Conservation (phyloP, 2,888 invertebrate genomes). For the Coleophora flavipennella region DNA sequence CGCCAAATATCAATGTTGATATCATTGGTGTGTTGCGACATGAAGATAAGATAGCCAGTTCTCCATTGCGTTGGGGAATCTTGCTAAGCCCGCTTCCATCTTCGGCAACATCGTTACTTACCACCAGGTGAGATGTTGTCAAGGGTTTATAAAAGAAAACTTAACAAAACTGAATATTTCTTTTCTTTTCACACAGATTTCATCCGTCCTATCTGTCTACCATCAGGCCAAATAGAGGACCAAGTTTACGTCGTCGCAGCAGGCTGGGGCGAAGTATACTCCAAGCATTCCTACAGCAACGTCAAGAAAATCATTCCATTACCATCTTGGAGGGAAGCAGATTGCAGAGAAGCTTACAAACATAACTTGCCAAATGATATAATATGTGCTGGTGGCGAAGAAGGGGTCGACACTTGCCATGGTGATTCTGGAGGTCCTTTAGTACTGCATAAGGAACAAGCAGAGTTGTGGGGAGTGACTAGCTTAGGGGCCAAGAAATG, state of each 20-base stretch:
- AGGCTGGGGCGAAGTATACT: constrained; percentile 37
- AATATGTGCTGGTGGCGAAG: constrained; percentile 42
- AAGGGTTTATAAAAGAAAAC: too few species aligned
- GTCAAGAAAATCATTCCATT: constrained; percentile 35
- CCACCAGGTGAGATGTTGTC: too few species aligned
- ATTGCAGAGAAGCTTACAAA: constrained; percentile 25
- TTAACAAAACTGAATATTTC: too few species aligned
- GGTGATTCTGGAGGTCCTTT: constrained; percentile 50
- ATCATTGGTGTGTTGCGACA: too few species aligned
- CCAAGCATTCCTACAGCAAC: constrained; percentile 22
- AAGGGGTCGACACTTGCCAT: constrained; percentile 35
- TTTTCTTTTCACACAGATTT: constrained; percentile 31
- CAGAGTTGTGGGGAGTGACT: constrained; percentile 37
- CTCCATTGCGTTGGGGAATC: too few species aligned
- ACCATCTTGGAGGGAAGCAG: constrained; percentile 23
- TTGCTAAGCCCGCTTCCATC: too few species aligned
- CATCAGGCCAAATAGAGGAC: constrained; percentile 18
- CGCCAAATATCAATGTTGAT: too few species aligned
- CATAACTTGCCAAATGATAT: constrained; percentile 22
- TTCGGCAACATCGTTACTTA: too few species aligned
- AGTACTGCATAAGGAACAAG: constrained; percentile 20
- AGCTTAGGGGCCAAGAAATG: constrained; percentile 34
- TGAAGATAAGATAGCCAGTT: too few species aligned
- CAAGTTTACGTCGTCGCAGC: constrained; percentile 26
- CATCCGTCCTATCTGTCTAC: constrained; percentile 43